Percentiles rank a stretch among this genome's conserved stretches.
These are phyloP conservation scores for Acrobasis suavella DNA, from an alignment of 2,888 invertebrate species.

Conservation along the genomic window DNA sequence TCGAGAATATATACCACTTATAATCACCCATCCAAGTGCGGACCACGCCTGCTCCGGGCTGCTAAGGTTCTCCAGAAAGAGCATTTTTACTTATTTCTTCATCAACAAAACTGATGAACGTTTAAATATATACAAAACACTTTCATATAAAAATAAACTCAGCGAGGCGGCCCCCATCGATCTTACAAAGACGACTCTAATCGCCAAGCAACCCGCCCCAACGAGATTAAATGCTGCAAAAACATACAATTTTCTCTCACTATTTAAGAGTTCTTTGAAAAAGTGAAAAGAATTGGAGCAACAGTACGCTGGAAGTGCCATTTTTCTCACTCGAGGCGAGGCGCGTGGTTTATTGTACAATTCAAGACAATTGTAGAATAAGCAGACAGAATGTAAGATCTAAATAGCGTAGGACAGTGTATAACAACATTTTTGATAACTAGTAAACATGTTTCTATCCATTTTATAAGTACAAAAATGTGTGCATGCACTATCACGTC, in stretches of 20 bases:
- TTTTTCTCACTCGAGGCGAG: background rate
- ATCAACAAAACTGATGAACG: too few species aligned
- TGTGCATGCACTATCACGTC: too few species aligned
- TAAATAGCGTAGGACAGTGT: too few species aligned
- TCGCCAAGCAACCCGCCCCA: slow-evolving; percentile 53
- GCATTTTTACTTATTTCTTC: too few species aligned
- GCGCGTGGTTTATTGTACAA: slow-evolving; percentile 7
- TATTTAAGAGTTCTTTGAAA: slow-evolving; percentile 19
- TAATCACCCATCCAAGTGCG: too few species aligned
- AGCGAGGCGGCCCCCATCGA: slow-evolving; percentile 46
- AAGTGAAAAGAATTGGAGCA: slow-evolving; percentile 22
- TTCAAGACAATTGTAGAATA: background rate
- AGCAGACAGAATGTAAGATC: too few species aligned
- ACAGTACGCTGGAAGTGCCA: slow-evolving; percentile 20
- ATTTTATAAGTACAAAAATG: too few species aligned
- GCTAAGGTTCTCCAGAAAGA: too few species aligned
- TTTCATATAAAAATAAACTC: slow-evolving; percentile 17
- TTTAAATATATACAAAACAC: slow-evolving; percentile 11
- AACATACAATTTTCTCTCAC: slow-evolving; percentile 41
- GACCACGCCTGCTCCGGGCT: too few species aligned
- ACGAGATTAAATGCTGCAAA: slow-evolving; percentile 59
- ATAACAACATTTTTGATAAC: too few species aligned
- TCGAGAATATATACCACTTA: too few species aligned
- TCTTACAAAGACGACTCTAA: slow-evolving; percentile 57
- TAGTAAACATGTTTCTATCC: too few species aligned